These are phyloP conservation scores for Drosophila borealis DNA, from an alignment of 2,888 invertebrate genomes.

Conservation along the genomic window DNA sequence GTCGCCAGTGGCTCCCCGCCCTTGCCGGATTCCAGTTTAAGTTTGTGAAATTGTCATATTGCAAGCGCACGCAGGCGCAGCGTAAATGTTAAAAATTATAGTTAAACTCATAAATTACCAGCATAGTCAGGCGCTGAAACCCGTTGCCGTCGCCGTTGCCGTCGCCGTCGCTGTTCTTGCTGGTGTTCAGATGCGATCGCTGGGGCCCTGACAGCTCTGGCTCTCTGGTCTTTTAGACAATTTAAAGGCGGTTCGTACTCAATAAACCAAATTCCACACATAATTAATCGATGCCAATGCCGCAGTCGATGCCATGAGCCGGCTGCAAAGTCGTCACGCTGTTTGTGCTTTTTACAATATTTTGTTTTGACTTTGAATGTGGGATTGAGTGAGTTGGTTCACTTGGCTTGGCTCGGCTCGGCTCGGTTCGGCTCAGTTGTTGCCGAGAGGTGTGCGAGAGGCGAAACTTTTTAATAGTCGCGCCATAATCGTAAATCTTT, in stretches of 20 bases:
- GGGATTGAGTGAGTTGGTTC: slow-evolving; percentile 64
- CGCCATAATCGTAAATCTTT: slow-evolving; percentile 83
- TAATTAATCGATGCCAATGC: slow-evolving; percentile 81
- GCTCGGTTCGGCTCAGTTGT: slow-evolving; percentile 12
- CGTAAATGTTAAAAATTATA: slow-evolving; percentile 82
- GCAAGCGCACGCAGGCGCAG: slow-evolving; percentile 82
- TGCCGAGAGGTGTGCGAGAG: slow-evolving; percentile 69
- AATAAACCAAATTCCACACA: slow-evolving; percentile 83
- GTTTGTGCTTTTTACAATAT: slow-evolving; percentile 64
- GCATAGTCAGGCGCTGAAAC: slow-evolving; percentile 71
- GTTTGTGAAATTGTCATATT: slow-evolving; percentile 73
- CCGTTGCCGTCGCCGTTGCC: slow-evolving; percentile 39
- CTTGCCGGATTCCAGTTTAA: slow-evolving; percentile 6
- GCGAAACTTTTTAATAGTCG: slow-evolving; percentile 83
- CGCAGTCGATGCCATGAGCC: slow-evolving; percentile 29
- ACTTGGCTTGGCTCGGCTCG: slow-evolving; percentile 6
- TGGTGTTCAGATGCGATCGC: slow-evolving; percentile 39
- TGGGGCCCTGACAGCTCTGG: slow-evolving; percentile 68
- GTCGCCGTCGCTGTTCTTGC: slow-evolving; percentile 8
- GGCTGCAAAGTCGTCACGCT: slow-evolving; percentile 50
- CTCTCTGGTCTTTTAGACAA: slow-evolving; percentile 78
- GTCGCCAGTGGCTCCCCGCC: slow-evolving; percentile 37
- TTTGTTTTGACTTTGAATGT: slow-evolving; percentile 78
- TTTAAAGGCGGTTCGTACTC: slow-evolving; percentile 82
- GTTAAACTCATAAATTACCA: slow-evolving; percentile 82